Conservation (phyloP, 2,888 invertebrate genomes). For the Ornithoptera priamus region DNA sequence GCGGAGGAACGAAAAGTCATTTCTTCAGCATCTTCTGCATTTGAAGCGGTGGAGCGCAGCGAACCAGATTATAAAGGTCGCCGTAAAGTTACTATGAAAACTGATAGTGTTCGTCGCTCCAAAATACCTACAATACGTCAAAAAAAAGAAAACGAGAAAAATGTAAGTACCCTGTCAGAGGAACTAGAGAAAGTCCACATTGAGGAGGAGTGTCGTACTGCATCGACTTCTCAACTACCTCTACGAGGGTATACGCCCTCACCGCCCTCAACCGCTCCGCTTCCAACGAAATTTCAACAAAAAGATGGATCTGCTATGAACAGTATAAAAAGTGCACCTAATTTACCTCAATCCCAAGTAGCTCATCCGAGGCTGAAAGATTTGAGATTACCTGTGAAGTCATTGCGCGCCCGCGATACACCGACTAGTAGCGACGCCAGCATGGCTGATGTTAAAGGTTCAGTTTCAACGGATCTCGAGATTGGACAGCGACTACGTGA, state of each 20-base stretch:
- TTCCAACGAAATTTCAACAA: slow-evolving; percentile 89
- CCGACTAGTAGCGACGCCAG: slow-evolving; percentile 83
- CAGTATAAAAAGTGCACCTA: slow-evolving; percentile 90
- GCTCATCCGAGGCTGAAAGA: slow-evolving; percentile 86
- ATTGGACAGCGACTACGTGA: slow-evolving; percentile 75
- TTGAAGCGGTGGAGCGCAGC: slow-evolving; percentile 72
- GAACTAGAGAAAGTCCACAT: slow-evolving; percentile 83
- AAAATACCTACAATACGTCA: slow-evolving; percentile 81
- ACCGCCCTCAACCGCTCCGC: slow-evolving; percentile 90
- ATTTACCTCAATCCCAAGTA: slow-evolving; percentile 84
- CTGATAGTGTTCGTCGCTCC: slow-evolving; percentile 78
- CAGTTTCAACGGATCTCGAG: slow-evolving; percentile 67
- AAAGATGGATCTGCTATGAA: slow-evolving; percentile 86
- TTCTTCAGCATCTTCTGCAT: slow-evolving; percentile 74
- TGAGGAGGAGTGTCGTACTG: slow-evolving; percentile 77
- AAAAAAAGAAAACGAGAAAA: slow-evolving; percentile 70
- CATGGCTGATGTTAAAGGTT: slow-evolving; percentile 82
- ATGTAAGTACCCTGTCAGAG: slow-evolving; percentile 66
- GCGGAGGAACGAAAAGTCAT: slow-evolving; percentile 71
- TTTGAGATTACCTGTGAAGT: slow-evolving; percentile 86
- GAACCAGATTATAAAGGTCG: slow-evolving; percentile 78
- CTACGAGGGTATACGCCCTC: slow-evolving; percentile 88
- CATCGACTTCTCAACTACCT: slow-evolving; percentile 82
- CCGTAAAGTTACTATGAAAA: slow-evolving; percentile 78
- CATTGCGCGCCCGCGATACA: slow-evolving; percentile 81